A percentile compares a stretch with the other conserved stretches of the same genome.
Conservation (phyloP, 2,113 vertebrate genomes). For the Elachura formosa region DNA sequence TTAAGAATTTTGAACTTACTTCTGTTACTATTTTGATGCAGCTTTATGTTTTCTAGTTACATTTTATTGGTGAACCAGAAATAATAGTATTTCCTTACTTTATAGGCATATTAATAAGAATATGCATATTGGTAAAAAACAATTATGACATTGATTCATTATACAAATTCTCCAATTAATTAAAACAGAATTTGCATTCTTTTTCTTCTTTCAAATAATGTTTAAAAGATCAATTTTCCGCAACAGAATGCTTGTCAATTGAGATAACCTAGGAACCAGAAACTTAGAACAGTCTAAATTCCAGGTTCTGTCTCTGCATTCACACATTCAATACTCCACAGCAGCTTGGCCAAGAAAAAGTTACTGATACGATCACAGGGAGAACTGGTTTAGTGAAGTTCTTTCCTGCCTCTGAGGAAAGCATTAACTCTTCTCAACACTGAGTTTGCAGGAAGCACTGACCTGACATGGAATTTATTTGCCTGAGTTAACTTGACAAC, state of each 20-base stretch:
- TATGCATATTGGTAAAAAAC: neutral
- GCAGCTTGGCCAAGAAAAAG: neutral
- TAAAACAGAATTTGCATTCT: neutral
- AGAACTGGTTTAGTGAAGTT: neutral
- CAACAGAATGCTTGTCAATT: neutral
- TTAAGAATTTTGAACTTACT: neutral
- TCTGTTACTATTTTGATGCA: neutral
- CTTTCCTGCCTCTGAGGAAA: neutral
- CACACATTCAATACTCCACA: neutral
- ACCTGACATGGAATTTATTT: neutral
- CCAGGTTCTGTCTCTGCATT: neutral
- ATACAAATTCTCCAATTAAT: neutral
- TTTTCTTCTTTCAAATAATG: neutral
- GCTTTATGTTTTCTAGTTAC: neutral
- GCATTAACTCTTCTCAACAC: neutral
- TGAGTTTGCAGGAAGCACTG: neutral
- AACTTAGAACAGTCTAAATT: neutral
- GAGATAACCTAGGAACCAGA: neutral
- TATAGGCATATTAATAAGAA: neutral
- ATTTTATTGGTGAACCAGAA: neutral
- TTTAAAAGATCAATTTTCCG: neutral
- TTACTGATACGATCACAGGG: neutral
- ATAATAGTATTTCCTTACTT: neutral
- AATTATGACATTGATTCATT: neutral
- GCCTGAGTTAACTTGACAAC: neutral